phyloP scores from a whole-genome alignment of 1,140 invertebrate genomes.

The Glomeris maerens region DNA sequence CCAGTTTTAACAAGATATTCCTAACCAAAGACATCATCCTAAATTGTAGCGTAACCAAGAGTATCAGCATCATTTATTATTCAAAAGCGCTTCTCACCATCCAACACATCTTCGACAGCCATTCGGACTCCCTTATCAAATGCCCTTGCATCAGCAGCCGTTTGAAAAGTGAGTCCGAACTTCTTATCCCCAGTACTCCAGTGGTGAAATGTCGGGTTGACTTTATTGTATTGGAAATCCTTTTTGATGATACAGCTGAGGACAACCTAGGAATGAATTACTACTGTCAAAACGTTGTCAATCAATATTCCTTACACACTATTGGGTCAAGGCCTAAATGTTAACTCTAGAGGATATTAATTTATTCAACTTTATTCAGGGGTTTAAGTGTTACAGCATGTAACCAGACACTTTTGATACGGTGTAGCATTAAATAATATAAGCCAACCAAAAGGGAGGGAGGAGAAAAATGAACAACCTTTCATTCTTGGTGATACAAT shows the following conservation, averaged over 20 bases:
- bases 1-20: no score
- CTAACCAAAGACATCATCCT: no score
- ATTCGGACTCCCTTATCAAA: slow-evolving; percentile 83
- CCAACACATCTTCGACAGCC: slow-evolving; percentile 76
- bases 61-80: no score
- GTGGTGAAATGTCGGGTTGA: slow-evolving; percentile 96
- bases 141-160: slow-evolving; percentile 77
- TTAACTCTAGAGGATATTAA: slow-evolving; percentile 1
- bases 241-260: slow-evolving; percentile 88
- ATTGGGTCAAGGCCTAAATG: not conserved
- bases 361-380: slow-evolving; percentile 4
- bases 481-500: no score
- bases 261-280: slow-evolving; percentile 57
- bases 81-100: no score
- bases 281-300: no score
- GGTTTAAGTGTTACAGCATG: no score
- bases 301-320: not conserved
- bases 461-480: no score
- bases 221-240: slow-evolving; percentile 93
- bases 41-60: no score
- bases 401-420: no score
- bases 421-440: no score
- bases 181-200: slow-evolving; percentile 90
- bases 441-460: no score
- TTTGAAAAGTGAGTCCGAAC: slow-evolving; percentile 81